Conservation (phyloP, 92 coral and sea anemone genomes). For the Blastomussa wellsi region DNA sequence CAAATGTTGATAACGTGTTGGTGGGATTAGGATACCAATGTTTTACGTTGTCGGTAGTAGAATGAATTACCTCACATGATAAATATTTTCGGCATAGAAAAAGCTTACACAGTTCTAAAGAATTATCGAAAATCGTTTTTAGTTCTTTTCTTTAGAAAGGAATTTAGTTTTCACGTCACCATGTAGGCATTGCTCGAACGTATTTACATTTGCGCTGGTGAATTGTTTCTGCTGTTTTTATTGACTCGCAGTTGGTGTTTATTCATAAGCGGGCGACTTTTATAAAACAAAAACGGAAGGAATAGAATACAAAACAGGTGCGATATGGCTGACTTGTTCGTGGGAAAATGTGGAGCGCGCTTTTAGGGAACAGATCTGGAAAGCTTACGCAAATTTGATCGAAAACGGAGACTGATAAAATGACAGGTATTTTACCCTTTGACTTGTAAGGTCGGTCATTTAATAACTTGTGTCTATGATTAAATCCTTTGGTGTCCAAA, state of each 20-base stretch:
- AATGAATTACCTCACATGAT: neutral
- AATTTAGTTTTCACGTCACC: neutral
- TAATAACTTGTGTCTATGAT: constrained; percentile 1
- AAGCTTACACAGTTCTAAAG: neutral
- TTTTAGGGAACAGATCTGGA: neutral
- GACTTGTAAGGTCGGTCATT: constrained; percentile 7
- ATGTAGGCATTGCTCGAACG: neutral
- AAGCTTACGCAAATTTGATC: neutral
- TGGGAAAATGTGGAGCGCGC: constrained; percentile 3
- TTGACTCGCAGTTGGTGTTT: constrained; percentile 26
- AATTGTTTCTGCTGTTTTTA: constrained; percentile 24
- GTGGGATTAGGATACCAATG: neutral
- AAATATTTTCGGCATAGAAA: neutral
- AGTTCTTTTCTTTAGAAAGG: neutral
- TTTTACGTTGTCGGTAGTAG: constrained; percentile 18
- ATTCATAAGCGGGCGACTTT: constrained; percentile 15
- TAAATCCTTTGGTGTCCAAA: neutral
- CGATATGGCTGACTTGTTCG: neutral
- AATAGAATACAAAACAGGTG: neutral
- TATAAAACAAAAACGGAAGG: constrained; percentile 24
- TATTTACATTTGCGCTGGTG: constrained; percentile 13
- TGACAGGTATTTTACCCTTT: constrained; percentile 14
- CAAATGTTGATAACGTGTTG: constrained; percentile 4
- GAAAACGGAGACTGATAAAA: neutral
- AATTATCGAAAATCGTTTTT: neutral